Conservation (phyloP, 2,888 invertebrate species). For the Mamestra brassicae region DNA sequence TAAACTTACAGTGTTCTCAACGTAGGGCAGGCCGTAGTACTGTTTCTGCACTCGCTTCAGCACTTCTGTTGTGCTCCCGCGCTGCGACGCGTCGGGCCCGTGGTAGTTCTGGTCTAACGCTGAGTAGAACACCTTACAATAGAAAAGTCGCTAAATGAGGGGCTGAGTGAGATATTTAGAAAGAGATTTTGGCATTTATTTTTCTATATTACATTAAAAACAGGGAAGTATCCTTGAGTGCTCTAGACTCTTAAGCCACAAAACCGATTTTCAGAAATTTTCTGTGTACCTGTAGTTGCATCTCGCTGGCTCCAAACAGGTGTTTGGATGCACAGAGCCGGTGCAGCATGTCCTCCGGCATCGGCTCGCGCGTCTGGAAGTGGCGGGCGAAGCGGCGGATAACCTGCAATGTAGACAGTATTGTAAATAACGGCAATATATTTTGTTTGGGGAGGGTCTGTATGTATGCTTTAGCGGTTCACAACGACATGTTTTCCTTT, state of each 20-base stretch:
- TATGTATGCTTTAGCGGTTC: no score
- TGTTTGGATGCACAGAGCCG: slow-evolving; percentile 96
- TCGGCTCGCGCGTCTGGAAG: slow-evolving; percentile 95
- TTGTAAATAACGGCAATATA: background rate
- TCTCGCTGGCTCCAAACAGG: slow-evolving; percentile 97
- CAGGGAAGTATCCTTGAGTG: no score
- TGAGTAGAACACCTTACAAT: slow-evolving; percentile 95
- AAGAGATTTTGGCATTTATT: background rate
- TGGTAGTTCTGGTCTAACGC: slow-evolving; percentile 98
- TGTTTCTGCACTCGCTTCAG: slow-evolving; percentile 94
- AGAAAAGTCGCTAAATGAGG: background rate
- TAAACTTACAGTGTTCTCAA: slow-evolving; percentile 94
- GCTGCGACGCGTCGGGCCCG: slow-evolving; percentile 88
- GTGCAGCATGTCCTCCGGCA: slow-evolving; percentile 94
- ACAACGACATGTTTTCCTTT: no score
- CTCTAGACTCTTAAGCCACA: background rate
- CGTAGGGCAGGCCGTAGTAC: slow-evolving; percentile 97
- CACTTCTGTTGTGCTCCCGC: slow-evolving; percentile 93
- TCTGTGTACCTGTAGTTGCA: slow-evolving; percentile 93
- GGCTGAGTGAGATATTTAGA: background rate
- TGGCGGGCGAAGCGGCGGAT: slow-evolving; percentile 96
- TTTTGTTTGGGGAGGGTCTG: no score
- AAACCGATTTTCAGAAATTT: background rate
- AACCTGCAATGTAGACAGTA: slow-evolving; percentile 88
- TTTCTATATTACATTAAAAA: no score